phyloP scores from a whole-genome alignment of 2,888 invertebrate species.

The Oxycera nigricornis region DNA sequence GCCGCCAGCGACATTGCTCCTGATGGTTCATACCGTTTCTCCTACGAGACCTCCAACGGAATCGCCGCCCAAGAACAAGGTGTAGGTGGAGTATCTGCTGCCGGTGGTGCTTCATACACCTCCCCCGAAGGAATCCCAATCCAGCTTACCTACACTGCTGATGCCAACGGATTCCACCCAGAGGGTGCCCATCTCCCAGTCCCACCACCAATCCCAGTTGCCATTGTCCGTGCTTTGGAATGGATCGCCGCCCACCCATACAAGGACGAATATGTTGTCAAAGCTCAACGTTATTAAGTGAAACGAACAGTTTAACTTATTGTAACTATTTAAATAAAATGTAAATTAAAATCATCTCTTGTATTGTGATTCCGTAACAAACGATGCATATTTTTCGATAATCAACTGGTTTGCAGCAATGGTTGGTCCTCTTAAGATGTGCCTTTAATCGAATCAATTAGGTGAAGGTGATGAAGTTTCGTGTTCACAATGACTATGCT shows the following conservation, averaged over 20 bases:
- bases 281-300: slow-evolving; percentile 9
- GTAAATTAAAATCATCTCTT: not conserved
- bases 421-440: too few relatives aligned
- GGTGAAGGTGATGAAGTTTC: too few relatives aligned
- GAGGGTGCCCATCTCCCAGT: slow-evolving; percentile 61
- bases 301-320: not conserved
- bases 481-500: too few relatives aligned
- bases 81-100: slow-evolving; percentile 64
- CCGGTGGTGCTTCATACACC: slow-evolving; percentile 65
- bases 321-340: not conserved
- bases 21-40: slow-evolving; percentile 62
- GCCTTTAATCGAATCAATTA: too few relatives aligned
- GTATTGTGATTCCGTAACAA: too few relatives aligned
- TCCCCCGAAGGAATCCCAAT: slow-evolving; percentile 64
- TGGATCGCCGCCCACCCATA: slow-evolving; percentile 37
- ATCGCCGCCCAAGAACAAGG: slow-evolving; percentile 67
- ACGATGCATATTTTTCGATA: too few relatives aligned
- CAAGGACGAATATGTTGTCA: slow-evolving; percentile 6
- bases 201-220: slow-evolving; percentile 56
- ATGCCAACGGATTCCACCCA: slow-evolving; percentile 68
- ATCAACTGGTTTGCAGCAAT: too few relatives aligned
- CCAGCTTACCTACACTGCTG: slow-evolving; percentile 64
- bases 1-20: slow-evolving; percentile 6
- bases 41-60: slow-evolving; percentile 69
- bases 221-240: slow-evolving; percentile 44